These are phyloP conservation scores for Phyllotis vaccarum DNA, from an alignment of 2,797 vertebrate genomes.

Conservation along the genomic window DNA sequence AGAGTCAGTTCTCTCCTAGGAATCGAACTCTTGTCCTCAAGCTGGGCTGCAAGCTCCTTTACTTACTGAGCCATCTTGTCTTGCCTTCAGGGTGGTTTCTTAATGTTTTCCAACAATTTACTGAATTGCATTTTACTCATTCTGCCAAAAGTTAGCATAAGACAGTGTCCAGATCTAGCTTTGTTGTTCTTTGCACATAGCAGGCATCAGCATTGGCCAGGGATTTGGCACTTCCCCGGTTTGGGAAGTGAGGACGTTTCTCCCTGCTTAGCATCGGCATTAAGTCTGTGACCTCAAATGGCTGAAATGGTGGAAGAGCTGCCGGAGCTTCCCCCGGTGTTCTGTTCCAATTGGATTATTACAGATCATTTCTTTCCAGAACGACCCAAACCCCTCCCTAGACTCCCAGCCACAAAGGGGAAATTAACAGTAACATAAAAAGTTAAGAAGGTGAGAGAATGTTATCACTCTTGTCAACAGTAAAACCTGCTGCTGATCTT, in stretches of 20 bases:
- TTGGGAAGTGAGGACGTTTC: background rate
- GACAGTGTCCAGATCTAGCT: conserved; percentile 16
- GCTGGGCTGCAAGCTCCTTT: background rate
- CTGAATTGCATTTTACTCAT: conserved; percentile 18
- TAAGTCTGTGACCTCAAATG: conserved; percentile 1
- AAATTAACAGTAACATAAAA: conserved; percentile 86
- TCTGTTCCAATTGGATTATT: conserved; percentile 36
- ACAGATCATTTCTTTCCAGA: conserved; percentile 63
- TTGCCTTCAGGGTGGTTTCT: background rate
- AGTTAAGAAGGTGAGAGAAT: conserved; percentile 84
- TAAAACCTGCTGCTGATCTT: conserved; percentile 84
- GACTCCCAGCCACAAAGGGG: conserved; percentile 68
- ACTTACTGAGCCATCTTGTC: background rate
- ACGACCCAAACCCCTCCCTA: conserved; percentile 63
- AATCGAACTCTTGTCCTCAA: background rate
- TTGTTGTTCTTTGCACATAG: background rate
- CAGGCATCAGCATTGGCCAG: background rate
- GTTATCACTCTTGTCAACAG: conserved; percentile 86
- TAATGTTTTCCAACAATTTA: conserved; percentile 37
- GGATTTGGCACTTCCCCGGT: background rate
- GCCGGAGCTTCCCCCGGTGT: conserved; percentile 19
- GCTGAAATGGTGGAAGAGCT: background rate
- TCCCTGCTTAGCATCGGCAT: background rate
- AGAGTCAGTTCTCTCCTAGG: background rate
- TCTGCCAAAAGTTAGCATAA: background rate